A percentile compares a stretch with the other conserved stretches of the same genome.
Conservation (phyloP, 1,140 invertebrate species). For the Bombus confusus region DNA sequence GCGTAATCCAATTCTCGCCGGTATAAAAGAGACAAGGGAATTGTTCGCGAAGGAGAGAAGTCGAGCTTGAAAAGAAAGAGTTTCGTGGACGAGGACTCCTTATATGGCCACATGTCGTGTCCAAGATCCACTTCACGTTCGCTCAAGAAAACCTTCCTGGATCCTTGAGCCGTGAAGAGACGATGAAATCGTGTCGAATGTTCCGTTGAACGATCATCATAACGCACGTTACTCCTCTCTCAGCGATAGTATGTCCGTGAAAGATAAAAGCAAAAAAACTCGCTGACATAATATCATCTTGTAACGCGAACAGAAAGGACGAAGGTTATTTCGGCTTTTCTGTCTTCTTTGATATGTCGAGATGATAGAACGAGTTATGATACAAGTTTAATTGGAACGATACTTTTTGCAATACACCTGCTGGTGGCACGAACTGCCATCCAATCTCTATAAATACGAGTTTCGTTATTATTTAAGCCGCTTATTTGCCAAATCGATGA, state of each 20-base stretch:
- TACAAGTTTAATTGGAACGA: neutral
- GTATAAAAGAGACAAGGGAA: constrained; percentile 61
- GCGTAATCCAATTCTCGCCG: constrained; percentile 74
- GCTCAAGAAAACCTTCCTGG: constrained; percentile 25
- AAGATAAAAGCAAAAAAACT: constrained; percentile 3
- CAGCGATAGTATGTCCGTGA: neutral
- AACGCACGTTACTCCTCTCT: neutral
- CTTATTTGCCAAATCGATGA: no score
- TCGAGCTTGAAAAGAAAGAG: constrained; percentile 50
- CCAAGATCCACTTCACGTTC: constrained; percentile 54
- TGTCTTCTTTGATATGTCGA: neutral
- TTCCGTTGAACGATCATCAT: constrained; percentile 22
- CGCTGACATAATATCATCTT: neutral
- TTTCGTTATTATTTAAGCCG: no score
- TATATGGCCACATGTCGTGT: constrained; percentile 61
- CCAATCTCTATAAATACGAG: no score
- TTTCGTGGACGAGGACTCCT: constrained; percentile 50
- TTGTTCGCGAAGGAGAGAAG: constrained; percentile 63
- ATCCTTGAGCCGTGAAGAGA: neutral
- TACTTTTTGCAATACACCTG: neutral
- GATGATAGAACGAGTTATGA: neutral
- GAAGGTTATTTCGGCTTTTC: neutral
- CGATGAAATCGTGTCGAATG: constrained; percentile 35
- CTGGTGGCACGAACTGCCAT: no score
- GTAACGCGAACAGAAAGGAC: constrained; percentile 21